Base-by-base conservation (phyloP, 2,113 vertebrate species). In the Cinclus mexicanus region DNA sequence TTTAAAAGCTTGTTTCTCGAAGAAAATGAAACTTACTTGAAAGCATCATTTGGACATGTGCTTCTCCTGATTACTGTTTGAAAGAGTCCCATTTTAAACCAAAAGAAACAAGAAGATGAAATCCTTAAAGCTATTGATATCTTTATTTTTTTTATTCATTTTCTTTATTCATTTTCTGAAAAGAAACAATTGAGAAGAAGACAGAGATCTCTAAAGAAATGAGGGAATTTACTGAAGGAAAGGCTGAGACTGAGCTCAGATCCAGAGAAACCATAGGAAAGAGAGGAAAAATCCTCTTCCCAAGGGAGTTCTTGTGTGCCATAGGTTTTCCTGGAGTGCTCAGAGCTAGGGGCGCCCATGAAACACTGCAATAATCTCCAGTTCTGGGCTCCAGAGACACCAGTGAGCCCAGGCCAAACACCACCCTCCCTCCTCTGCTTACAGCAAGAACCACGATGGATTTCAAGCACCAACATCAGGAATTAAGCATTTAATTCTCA, bases 401-500 rank as follows among this genome's bases (percentile, higher is more conserved):
- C 5, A 31, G 44, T 0, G 8, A 68, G 65, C 69, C 50, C 42
- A 50, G 39, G 10, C 70, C 67, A 57, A 68, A n/a, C 2, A 1
- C 82, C 78, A 2, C 21, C 56, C 22, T 56, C n/a, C 35, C 41
- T 92, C 21, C 44, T 68, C 80, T 81, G 64, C 25, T 9, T 46
- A 6, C 52, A 83, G 70, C 55, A 71, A 37, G 50, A 52, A 26
- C 28, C 3, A 8, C 0, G 0, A 44, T 46, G 81, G 81, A 50
- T 75, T 65, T 72, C 68, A 93, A 50, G 74, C 57, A 69, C 61
- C 69, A 82, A 42, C 69, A 82, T 37, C 61, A 93, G 89, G 87
- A 93, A 84, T 79, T 29, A 65, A 65, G 46, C 53, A 83, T 79
- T 93, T 90, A 88, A 75, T 94, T 95, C 47, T 81, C 42, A 77